Evolutionary conservation across 2,113 vertebrate species (phyloP).

Genomic region (Nematolebias whitei): DNA sequence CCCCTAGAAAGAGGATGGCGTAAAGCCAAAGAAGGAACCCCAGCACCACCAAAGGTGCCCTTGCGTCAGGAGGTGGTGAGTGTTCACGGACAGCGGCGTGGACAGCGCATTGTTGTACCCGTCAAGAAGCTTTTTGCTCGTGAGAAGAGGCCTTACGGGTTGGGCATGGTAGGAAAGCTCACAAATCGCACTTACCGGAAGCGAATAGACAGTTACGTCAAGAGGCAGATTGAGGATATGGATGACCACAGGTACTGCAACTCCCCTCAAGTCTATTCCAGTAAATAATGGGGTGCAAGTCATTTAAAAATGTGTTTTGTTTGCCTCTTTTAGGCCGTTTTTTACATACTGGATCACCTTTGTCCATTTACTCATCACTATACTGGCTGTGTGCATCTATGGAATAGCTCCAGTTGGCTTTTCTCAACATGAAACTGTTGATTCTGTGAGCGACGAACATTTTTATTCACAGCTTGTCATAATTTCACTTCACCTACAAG

Average conservation of each 20-base stretch:
- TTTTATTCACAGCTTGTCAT: background rate
- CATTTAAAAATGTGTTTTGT: background rate
- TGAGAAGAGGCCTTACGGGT: constrained; percentile 94
- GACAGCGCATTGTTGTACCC: constrained; percentile 91
- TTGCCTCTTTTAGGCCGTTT: constrained; percentile 86
- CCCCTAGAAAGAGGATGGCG: constrained; percentile 96
- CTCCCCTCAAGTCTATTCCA: background rate
- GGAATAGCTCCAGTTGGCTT: constrained; percentile 97
- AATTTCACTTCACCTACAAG: background rate
- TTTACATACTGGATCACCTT: constrained; percentile 99
- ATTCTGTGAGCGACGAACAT: constrained; percentile 88
- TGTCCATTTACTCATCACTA: constrained; percentile 96
- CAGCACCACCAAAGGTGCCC: constrained; percentile 89
- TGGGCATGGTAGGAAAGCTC: constrained; percentile 97
- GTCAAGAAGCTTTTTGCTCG: constrained; percentile 95
- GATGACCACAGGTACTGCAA: constrained; percentile 91
- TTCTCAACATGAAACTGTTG: constrained; percentile 96
- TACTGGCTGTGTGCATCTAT: constrained; percentile 94
- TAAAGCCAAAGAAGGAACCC: constrained; percentile 90
- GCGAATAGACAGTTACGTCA: constrained; percentile 96
- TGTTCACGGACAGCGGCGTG: constrained; percentile 86
- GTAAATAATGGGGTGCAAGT: constrained; percentile 9
- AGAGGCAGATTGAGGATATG: constrained; percentile 98
- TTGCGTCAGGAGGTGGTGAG: constrained; percentile 97
- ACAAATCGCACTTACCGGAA: constrained; percentile 99